A percentile compares a stretch with the other conserved stretches of the same genome.
Evolutionary conservation across 2,888 invertebrate species (phyloP).

Genomic region (Altica lythri): DNA sequence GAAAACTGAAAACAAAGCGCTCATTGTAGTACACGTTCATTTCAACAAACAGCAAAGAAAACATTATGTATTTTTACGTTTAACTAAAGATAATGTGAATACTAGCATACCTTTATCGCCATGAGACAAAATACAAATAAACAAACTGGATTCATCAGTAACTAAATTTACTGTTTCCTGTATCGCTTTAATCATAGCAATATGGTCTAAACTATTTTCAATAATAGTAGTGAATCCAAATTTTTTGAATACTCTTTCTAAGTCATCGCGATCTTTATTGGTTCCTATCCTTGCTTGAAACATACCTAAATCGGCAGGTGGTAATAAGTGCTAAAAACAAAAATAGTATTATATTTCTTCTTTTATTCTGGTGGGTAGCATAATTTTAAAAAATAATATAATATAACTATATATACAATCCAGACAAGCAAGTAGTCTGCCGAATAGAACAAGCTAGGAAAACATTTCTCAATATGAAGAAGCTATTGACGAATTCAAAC

Average conservation of each 20-base stretch:
- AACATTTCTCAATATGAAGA: too few species aligned
- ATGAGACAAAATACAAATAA: constrained; percentile 58
- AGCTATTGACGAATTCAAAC: too few species aligned
- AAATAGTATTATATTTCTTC: too few species aligned
- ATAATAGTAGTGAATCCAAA: constrained; percentile 52
- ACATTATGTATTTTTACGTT: not conserved
- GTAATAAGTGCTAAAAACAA: constrained; percentile 45
- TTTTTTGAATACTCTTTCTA: constrained; percentile 51
- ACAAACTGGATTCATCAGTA: constrained; percentile 52
- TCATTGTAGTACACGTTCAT: not conserved
- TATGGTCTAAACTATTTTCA: constrained; percentile 47
- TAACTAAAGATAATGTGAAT: not conserved
- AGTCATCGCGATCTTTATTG: constrained; percentile 48
- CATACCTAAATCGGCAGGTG: constrained; percentile 30
- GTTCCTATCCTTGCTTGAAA: constrained; percentile 54
- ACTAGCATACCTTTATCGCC: constrained; percentile 51
- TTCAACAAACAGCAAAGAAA: not conserved
- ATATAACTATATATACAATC: too few species aligned
- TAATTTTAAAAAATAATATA: too few species aligned
- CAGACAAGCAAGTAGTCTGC: too few species aligned
- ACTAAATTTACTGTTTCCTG: constrained; percentile 43
- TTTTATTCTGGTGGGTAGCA: too few species aligned
- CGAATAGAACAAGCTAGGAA: too few species aligned
- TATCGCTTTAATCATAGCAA: constrained; percentile 45
- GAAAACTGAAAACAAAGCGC: not conserved